Conservation (phyloP, 1,140 invertebrate genomes). For the Halesus radiatus region DNA sequence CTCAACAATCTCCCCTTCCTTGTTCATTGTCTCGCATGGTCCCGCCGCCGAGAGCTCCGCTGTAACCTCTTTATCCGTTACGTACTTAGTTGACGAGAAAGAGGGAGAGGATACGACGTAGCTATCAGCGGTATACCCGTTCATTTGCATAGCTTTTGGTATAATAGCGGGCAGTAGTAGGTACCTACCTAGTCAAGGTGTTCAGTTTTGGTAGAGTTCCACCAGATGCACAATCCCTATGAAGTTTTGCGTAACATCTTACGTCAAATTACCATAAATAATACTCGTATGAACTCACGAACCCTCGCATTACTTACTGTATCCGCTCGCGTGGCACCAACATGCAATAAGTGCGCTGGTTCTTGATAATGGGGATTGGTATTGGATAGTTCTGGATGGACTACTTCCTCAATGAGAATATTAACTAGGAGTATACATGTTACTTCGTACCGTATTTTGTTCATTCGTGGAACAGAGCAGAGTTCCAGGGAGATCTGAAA, state of each 20-base stretch:
- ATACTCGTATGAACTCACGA: neutral
- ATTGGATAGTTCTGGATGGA: neutral
- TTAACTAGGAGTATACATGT: too few species aligned
- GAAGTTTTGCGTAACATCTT: neutral
- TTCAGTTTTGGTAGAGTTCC: constrained; percentile 29
- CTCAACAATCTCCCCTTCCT: neutral
- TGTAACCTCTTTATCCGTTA: neutral
- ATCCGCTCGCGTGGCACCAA: constrained; percentile 10
- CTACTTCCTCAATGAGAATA: neutral
- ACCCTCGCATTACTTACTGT: neutral
- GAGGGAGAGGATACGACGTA: too few species aligned
- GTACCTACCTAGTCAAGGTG: constrained; percentile 15
- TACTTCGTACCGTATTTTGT: too few species aligned
- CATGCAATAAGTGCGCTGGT: neutral
- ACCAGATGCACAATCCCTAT: constrained; percentile 22
- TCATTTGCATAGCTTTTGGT: constrained; percentile 7
- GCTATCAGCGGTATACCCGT: neutral
- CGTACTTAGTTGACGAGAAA: neutral
- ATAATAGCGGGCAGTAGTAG: too few species aligned
- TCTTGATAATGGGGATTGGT: neutral
- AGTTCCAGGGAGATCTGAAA: too few species aligned
- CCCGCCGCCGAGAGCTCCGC: neutral
- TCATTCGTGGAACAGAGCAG: too few species aligned
- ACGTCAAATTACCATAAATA: neutral
- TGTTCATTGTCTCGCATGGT: neutral